Conservation (phyloP, 1,140 invertebrate genomes). For the Pararge aegeria region DNA sequence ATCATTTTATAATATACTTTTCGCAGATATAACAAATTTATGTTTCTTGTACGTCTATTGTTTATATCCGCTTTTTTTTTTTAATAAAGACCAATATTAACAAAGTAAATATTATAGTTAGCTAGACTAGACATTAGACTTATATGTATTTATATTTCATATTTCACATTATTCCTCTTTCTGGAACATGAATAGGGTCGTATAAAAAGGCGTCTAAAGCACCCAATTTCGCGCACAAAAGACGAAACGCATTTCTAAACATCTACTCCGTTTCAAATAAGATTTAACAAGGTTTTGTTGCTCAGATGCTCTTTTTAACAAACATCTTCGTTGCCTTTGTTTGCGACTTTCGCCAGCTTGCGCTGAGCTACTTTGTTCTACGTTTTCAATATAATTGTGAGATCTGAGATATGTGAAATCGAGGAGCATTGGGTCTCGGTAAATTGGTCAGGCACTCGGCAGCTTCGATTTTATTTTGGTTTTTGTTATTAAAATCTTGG, state of each 20-base stretch:
- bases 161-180: constrained; percentile 1
- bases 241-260: constrained; percentile 40
- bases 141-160: not conserved
- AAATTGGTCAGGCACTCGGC: constrained; percentile 34
- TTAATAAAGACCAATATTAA: too few relatives aligned
- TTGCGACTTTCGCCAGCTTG: constrained; percentile 39
- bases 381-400: constrained; percentile 20
- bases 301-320: constrained; percentile 63
- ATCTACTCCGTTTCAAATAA: constrained; percentile 51
- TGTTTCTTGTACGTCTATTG: too few relatives aligned
- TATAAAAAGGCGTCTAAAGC: constrained; percentile 43
- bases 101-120: too few relatives aligned
- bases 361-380: constrained; percentile 33
- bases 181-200: constrained; percentile 1
- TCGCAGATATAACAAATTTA: too few relatives aligned
- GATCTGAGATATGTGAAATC: not conserved
- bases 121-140: not conserved
- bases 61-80: too few relatives aligned
- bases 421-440: constrained; percentile 33
- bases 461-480: constrained; percentile 47
- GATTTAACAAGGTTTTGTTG: constrained; percentile 75
- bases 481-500: constrained; percentile 48
- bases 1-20: too few relatives aligned
- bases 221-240: constrained; percentile 36
- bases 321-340: constrained; percentile 50